A percentile compares a stretch with the other conserved stretches of the same genome.
Evolutionary conservation across 2,113 vertebrate species (phyloP).

Genomic region (Aegotheles bennettii): DNA sequence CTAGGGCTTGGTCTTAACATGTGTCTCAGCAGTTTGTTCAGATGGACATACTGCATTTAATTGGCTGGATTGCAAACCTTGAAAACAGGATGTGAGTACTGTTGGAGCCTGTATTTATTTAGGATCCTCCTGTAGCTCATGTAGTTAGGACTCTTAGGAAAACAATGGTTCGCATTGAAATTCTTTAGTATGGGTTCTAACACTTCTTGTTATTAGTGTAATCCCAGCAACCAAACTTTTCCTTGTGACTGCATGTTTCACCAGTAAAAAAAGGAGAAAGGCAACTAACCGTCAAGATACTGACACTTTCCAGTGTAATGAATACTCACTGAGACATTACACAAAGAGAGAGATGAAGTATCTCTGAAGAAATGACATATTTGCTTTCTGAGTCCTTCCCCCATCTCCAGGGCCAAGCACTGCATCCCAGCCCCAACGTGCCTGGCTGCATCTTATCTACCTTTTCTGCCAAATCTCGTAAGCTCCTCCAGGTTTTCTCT

Average conservation of each 20-base stretch:
- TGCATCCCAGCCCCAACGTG: neutral
- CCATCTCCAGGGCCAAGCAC: neutral
- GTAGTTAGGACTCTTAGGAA: neutral
- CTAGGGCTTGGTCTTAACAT: neutral
- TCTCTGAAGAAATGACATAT: neutral
- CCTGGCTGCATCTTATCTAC: neutral
- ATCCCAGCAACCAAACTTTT: neutral
- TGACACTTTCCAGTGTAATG: neutral
- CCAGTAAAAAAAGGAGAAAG: neutral
- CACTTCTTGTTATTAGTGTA: neutral
- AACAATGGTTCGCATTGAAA: neutral
- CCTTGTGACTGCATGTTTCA: neutral
- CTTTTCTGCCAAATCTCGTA: neutral
- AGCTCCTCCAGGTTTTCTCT: neutral
- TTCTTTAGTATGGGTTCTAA: neutral
- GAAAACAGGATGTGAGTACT: neutral
- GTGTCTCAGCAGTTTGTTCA: neutral
- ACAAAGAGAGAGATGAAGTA: neutral
- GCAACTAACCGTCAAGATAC: neutral
- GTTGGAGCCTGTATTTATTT: neutral
- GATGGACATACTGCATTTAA: neutral
- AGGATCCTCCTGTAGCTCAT: neutral
- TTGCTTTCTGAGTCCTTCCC: neutral
- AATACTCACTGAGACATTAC: neutral
- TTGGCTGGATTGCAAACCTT: neutral